These are phyloP conservation scores for Heliopora coerulea DNA, from an alignment of 92 coral and sea anemone species.

Conservation along the genomic window DNA sequence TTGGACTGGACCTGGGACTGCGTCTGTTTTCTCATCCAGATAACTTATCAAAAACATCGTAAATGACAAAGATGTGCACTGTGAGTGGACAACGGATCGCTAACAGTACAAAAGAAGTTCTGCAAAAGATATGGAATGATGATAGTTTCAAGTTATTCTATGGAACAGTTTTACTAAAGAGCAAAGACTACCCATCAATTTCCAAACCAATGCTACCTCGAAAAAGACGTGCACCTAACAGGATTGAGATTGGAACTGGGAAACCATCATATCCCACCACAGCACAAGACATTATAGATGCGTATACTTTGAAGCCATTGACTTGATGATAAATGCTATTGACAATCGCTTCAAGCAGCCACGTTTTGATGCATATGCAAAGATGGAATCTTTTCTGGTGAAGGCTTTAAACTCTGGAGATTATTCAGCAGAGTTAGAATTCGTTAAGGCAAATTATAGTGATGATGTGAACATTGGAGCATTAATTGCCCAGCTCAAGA, in stretches of 20 bases:
- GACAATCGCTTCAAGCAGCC: constrained; percentile 67
- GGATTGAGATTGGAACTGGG: constrained; percentile 60
- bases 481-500: constrained; percentile 50
- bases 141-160: constrained; percentile 50
- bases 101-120: constrained; percentile 43
- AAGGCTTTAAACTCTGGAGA: constrained; percentile 52
- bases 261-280: constrained; percentile 61
- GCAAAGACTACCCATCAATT: constrained; percentile 53
- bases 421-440: constrained; percentile 56
- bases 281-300: constrained; percentile 54
- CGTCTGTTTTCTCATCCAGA: constrained; percentile 60
- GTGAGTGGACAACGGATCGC: constrained; percentile 59
- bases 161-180: constrained; percentile 42
- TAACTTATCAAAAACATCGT: constrained; percentile 63
- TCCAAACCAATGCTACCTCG: constrained; percentile 60
- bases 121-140: constrained; percentile 55
- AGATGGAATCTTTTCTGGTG: constrained; percentile 63
- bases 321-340: constrained; percentile 62
- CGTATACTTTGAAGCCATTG: constrained; percentile 64
- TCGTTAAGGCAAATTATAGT: constrained; percentile 45
- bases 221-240: constrained; percentile 58
- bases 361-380: constrained; percentile 56
- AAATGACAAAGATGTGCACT: constrained; percentile 56
- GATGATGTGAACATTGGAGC: constrained; percentile 56
- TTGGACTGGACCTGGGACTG: constrained; percentile 51